These are phyloP conservation scores for Trachymyrmex cornetzi DNA, from an alignment of 1,140 invertebrate species.

Conservation along the genomic window DNA sequence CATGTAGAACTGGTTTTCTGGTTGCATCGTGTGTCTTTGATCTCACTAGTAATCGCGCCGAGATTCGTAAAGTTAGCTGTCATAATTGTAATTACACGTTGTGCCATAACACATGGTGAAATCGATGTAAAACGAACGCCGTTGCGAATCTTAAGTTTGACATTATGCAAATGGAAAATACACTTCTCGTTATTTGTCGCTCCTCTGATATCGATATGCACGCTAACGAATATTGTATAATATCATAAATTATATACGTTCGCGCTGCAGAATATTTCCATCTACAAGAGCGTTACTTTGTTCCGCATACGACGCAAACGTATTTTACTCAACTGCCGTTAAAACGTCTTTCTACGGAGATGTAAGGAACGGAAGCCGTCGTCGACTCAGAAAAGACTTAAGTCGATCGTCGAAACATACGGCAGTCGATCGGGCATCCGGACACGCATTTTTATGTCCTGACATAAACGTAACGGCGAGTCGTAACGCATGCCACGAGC, in stretches of 20 bases:
- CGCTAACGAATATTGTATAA: neutral
- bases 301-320: constrained; percentile 10
- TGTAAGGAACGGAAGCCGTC: constrained; percentile 54
- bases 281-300: constrained; percentile 7
- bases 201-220: neutral
- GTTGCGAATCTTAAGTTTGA: constrained; percentile 4
- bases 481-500: constrained; percentile 80
- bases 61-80: constrained; percentile 28
- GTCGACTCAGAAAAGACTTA: constrained; percentile 57
- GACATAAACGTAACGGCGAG: constrained; percentile 82
- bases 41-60: constrained; percentile 6
- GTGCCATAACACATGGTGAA: neutral
- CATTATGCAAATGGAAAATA: neutral
- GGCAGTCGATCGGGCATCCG: constrained; percentile 72
- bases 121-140: neutral
- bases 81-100: constrained; percentile 33
- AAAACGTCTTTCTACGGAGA: constrained; percentile 40
- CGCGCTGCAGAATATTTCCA: neutral
- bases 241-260: neutral
- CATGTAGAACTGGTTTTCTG: constrained; percentile 39
- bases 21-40: neutral
- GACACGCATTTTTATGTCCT: constrained; percentile 78
- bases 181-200: neutral
- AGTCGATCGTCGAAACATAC: constrained; percentile 77
- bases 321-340: constrained; percentile 32